Base-by-base conservation (phyloP, 2,888 invertebrate genomes). In the Heterodera filipjevi region DNA sequence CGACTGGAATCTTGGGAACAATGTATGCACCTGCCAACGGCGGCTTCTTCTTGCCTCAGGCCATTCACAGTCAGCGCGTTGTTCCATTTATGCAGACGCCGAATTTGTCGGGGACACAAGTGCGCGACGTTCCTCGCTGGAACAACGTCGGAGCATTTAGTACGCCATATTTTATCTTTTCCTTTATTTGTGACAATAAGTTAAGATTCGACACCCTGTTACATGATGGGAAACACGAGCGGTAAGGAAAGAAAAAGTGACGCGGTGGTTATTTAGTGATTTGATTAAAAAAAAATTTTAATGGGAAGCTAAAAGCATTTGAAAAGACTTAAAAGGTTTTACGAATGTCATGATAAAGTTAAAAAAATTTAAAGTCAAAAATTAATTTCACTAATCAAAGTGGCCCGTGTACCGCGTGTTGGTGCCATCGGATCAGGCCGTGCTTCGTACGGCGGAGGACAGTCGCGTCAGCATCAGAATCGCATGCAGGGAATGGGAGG, bases 1-100 rank as follows among this genome's bases (percentile, higher is more conserved):
- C 77, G 68, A 76, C 79, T 46, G 80, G 78, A 30, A 70, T 78
- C 71, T 82, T 83, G 39, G 82, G 79, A 35, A 81, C 82, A 33
- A 84, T 87, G 82, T 87, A 86, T 81, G 82, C 83, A 33, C 85
- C 85, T 49, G 84, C 83, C 64, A 81, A 79, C 72, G 85, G 85
- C 71, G 87, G 87, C 77, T 89, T 82, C 83, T 89, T 85, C 80
- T 82, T 89, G 39, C 81, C 84, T 39, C 81, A 84, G 44, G 81
- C 85, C 49, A 76, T 81, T 12, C 81, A 81, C 72, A 82, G 81
- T 66, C 81, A 83, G 32, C 77, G 71, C 30, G 59, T 53, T 35
- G 71, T 53, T 8, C 95, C 95, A 30, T 74, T 74, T 35, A 78
- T 78, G 74, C 78, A 59, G 59, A 59, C 59, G 59, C 59, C 59